These are phyloP conservation scores for Pocillopora grandis DNA, from an alignment of 92 coral and sea anemone species.

Conservation along the genomic window DNA sequence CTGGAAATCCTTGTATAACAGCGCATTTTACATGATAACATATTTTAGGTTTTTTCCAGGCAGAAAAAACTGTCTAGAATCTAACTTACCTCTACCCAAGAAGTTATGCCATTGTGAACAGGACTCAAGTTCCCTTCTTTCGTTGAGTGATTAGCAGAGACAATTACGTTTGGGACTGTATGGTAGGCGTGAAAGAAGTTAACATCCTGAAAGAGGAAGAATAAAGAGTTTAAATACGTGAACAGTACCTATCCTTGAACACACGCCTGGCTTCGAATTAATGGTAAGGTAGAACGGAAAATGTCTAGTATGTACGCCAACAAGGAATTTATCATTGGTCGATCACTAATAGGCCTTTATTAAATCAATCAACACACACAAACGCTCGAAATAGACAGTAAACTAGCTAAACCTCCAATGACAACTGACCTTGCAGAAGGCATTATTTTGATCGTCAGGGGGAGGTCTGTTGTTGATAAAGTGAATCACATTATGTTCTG, in stretches of 20 bases:
- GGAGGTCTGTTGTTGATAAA: constrained; percentile 7
- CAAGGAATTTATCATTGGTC: too few relatives aligned
- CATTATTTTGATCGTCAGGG: neutral
- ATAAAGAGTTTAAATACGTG: neutral
- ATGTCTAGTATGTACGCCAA: too few relatives aligned
- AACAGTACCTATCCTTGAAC: too few relatives aligned
- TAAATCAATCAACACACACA: neutral
- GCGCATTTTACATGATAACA: too few relatives aligned
- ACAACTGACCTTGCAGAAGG: constrained; percentile 28
- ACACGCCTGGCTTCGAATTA: too few relatives aligned
- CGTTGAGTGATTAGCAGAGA: constrained; percentile 43
- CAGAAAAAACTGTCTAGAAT: neutral
- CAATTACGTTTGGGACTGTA: constrained; percentile 26
- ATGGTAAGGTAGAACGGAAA: too few relatives aligned
- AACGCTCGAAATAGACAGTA: neutral
- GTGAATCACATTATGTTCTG: constrained; percentile 4
- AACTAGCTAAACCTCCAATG: neutral
- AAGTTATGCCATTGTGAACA: constrained; percentile 38
- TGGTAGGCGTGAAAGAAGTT: neutral
- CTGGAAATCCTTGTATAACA: too few relatives aligned
- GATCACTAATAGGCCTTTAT: too few relatives aligned
- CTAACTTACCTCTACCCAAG: constrained; percentile 50
- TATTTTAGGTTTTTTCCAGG: too few relatives aligned
- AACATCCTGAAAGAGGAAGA: neutral
- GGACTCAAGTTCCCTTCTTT: constrained; percentile 40